Conservation (phyloP, 2,797 vertebrate genomes). For the Mionectes olivaceus region DNA sequence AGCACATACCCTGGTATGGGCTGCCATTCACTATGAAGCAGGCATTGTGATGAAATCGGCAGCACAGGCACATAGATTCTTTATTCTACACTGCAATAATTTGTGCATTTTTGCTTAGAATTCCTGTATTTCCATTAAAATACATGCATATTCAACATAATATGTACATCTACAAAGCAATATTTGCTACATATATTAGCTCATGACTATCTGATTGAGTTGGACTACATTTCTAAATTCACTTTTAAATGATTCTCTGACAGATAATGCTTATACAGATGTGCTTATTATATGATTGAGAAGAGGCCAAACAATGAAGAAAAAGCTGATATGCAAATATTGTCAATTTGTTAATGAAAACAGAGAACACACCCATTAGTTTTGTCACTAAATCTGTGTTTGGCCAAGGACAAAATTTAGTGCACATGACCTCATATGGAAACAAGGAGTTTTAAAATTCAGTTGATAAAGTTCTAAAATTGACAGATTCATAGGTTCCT, state of each 20-base stretch:
- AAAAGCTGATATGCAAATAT: background rate
- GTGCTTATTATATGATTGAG: background rate
- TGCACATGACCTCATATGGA: background rate
- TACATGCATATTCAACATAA: background rate
- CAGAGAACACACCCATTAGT: background rate
- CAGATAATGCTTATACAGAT: constrained; percentile 23
- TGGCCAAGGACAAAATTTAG: background rate
- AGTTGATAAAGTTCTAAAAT: background rate
- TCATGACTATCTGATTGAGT: constrained; percentile 7
- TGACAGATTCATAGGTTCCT: background rate
- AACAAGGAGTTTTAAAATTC: background rate
- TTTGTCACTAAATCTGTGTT: background rate
- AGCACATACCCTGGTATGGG: background rate
- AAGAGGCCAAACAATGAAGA: constrained; percentile 5
- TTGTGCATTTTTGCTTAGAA: background rate
- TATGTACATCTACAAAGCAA: background rate
- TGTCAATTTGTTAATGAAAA: constrained; percentile 5
- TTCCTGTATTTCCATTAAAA: background rate
- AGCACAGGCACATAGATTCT: background rate
- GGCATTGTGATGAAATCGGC: background rate
- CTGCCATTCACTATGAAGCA: background rate
- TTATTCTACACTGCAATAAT: background rate
- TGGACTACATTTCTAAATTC: constrained; percentile 8
- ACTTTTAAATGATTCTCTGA: constrained; percentile 21
- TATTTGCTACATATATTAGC: constrained; percentile 4